Evolutionary conservation across 2,888 invertebrate species (phyloP).

Genomic region (Criorhina ranunculi): DNA sequence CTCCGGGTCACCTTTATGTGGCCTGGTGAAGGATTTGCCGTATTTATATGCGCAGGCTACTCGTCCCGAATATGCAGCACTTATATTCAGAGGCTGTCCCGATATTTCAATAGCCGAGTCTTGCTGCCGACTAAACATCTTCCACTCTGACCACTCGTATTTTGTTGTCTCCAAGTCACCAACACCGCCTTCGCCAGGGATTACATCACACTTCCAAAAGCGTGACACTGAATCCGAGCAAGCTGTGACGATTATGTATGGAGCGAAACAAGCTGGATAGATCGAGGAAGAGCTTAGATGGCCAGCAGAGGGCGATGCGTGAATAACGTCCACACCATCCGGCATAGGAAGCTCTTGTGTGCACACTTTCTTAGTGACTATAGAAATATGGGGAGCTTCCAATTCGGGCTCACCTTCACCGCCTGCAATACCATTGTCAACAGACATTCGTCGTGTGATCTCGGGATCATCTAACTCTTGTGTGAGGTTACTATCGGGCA

Average conservation of each 20-base stretch:
- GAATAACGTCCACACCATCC: slow-evolving; percentile 95
- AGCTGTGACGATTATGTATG: slow-evolving; percentile 97
- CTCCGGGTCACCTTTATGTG: slow-evolving; percentile 90
- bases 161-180: slow-evolving; percentile 69
- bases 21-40: slow-evolving; percentile 94
- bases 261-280: slow-evolving; percentile 99
- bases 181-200: slow-evolving; percentile 81
- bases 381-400: slow-evolving; percentile 89
- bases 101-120: slow-evolving; percentile 89
- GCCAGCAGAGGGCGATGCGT: slow-evolving; percentile 97
- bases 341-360: slow-evolving; percentile 95
- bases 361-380: slow-evolving; percentile 96
- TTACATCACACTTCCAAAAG: slow-evolving; percentile 91
- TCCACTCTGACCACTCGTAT: slow-evolving; percentile 95
- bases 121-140: slow-evolving; percentile 91
- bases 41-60: slow-evolving; percentile 99
- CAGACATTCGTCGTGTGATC: slow-evolving; percentile 80
- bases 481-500: slow-evolving; percentile 93
- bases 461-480: slow-evolving; percentile 90
- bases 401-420: slow-evolving; percentile 79
- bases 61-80: slow-evolving; percentile 98
- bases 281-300: slow-evolving; percentile 98
- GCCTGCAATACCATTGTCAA: slow-evolving; percentile 80
- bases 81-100: slow-evolving; percentile 95
- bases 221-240: slow-evolving; percentile 95